Base-by-base conservation (phyloP, 2,888 invertebrate genomes). In the Alentia gelatinosa region DNA sequence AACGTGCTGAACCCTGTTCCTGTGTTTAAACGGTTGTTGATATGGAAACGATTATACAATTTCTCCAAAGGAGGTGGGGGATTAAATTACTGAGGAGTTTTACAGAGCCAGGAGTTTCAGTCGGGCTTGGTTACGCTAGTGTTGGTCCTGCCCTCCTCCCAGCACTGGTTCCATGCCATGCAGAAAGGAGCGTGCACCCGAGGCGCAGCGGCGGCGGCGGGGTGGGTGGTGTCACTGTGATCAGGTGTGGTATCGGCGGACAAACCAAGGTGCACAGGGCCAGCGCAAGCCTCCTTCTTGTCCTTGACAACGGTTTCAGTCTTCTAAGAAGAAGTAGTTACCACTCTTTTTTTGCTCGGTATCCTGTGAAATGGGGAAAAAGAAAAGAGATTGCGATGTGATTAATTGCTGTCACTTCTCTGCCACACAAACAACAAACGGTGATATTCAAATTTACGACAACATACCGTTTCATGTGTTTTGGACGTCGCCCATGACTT, bases 281-380 rank as follows among this genome's bases (percentile, higher is more conserved):
- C 90, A 79, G 50, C 75, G 37, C 89, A 63, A 89, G 68, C 89
- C 37, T 42, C 63, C 26, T 30, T 40, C 37, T 74, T 42, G 42
- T 35, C 74, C 42, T 47, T 26, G 90, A 79, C 68, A 47, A 75
- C 90, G 74, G n/a, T 50, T 90, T 96, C 94, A 98, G 96, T 99
- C 99, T 97, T 99, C 99, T 96, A 99, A 97, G 97, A 99, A 99
- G 97, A 99, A 99, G 97, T 98, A 99, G 97, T 99, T 99, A 91
- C 99, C 99, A 91, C 98, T 98, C 93, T 98, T 97, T 96, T 99
- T 99, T 97, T 99, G 99, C 95, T 99, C 99, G 94, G 98, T 97
- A 96, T 99, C 99, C 98, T 98, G 95, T 96, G 91, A 91, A 35
- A 91, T 91, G 50, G 90, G 79, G n/a, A 5, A 37, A 37, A 19